Conservation (phyloP, 2,113 vertebrate genomes). For the Menidia beryllina region DNA sequence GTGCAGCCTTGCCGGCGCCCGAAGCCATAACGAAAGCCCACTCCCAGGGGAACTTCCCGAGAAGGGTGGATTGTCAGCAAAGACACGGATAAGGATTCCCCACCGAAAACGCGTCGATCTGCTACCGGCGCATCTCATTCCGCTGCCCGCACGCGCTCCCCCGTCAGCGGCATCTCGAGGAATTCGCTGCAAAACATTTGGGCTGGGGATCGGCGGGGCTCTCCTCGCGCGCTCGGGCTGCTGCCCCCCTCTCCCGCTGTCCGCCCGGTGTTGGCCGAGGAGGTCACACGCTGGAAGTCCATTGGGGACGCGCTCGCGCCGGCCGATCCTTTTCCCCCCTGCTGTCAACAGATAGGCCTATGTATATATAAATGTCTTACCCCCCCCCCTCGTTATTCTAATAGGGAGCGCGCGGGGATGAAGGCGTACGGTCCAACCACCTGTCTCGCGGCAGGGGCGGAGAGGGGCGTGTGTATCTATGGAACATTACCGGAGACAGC, state of each 20-base stretch:
- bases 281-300: conserved; percentile 78
- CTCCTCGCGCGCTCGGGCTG: conserved; percentile 65
- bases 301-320: conserved; percentile 72
- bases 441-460: conserved; percentile 78
- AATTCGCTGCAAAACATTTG: conserved; percentile 60
- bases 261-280: conserved; percentile 74
- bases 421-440: conserved; percentile 73
- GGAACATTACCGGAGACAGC: conserved; percentile 78
- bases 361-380: no score
- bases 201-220: conserved; percentile 67
- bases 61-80: conserved; percentile 61
- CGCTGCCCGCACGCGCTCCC: conserved; percentile 48
- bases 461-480: conserved; percentile 73
- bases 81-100: conserved; percentile 56
- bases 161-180: conserved; percentile 56
- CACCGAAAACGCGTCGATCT: conserved; percentile 61
- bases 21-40: conserved; percentile 84
- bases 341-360: conserved; percentile 62
- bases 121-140: conserved; percentile 64
- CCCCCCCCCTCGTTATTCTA: conserved; percentile 38
- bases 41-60: conserved; percentile 63
- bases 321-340: conserved; percentile 56
- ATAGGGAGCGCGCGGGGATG: conserved; percentile 57
- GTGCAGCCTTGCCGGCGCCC: conserved; percentile 85
- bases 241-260: conserved; percentile 62